phyloP scores from a whole-genome alignment of 2,888 invertebrate genomes.

The Chrysolina haemoptera region DNA sequence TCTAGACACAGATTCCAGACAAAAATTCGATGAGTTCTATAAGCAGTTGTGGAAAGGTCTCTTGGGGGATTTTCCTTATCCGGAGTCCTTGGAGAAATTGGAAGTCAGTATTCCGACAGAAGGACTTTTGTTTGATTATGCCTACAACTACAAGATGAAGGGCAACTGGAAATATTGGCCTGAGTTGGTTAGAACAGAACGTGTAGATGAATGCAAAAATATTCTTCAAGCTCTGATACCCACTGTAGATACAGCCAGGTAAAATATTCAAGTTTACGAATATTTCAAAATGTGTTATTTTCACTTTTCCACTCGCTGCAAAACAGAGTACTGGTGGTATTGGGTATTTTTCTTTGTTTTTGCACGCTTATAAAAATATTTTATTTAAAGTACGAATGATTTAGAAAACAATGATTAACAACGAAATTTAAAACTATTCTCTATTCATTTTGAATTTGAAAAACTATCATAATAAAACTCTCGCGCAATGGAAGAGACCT shows the following conservation, averaged over 20 bases:
- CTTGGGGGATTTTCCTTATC: slow-evolving; percentile 71
- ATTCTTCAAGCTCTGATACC: slow-evolving; percentile 85
- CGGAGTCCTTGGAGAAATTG: slow-evolving; percentile 76
- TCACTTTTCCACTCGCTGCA: too few relatives aligned
- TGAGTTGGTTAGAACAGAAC: slow-evolving; percentile 79
- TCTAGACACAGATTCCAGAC: slow-evolving; percentile 81
- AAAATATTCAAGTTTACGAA: neutral
- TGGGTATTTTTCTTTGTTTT: too few relatives aligned
- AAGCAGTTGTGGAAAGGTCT: slow-evolving; percentile 72
- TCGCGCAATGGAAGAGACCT: too few relatives aligned
- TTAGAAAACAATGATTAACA: too few relatives aligned
- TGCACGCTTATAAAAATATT: too few relatives aligned
- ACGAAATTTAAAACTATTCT: too few relatives aligned
- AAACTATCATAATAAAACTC: too few relatives aligned
- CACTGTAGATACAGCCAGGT: slow-evolving; percentile 85
- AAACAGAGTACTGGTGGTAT: too few relatives aligned
- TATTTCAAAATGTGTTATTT: too few relatives aligned
- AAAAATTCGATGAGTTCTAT: slow-evolving; percentile 77
- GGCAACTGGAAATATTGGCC: slow-evolving; percentile 92
- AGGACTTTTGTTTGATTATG: slow-evolving; percentile 85
- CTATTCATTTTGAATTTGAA: too few relatives aligned
- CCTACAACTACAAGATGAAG: slow-evolving; percentile 82
- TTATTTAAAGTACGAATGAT: too few relatives aligned
- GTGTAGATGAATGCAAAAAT: slow-evolving; percentile 78
- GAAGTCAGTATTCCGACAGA: slow-evolving; percentile 85